phyloP scores from a whole-genome alignment of 2,888 invertebrate species.

The Tinea semifulvella region DNA sequence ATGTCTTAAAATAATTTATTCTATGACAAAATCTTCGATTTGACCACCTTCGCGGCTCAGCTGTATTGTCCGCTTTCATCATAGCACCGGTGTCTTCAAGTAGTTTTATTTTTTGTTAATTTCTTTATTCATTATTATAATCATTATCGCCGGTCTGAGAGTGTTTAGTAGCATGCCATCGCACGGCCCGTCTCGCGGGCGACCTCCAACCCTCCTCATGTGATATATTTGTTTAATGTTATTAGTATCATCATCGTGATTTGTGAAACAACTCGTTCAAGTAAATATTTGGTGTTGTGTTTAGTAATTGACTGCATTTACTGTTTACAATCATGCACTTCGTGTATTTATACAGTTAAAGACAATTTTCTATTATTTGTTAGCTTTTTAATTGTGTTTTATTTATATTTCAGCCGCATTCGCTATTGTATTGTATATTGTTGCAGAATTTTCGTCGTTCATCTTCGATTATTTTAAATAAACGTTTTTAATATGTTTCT shows the following conservation, averaged over 20 bases:
- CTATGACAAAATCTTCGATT: constrained; percentile 36
- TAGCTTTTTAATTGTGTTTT: constrained; percentile 19
- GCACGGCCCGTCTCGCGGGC: constrained; percentile 48
- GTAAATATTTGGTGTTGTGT: constrained; percentile 6
- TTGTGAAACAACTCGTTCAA: background rate
- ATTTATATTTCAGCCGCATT: constrained; percentile 37
- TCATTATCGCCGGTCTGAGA: constrained; percentile 32
- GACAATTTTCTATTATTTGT: background rate
- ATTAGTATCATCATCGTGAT: constrained; percentile 43
- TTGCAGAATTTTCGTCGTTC: constrained; percentile 38
- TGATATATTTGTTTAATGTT: constrained; percentile 43
- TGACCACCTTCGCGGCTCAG: constrained; percentile 37
- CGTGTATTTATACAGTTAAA: background rate
- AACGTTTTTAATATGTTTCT: background rate
- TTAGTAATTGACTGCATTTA: constrained; percentile 42
- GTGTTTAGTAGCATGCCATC: constrained; percentile 55
- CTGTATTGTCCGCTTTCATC: constrained; percentile 46
- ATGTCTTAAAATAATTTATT: too few species aligned
- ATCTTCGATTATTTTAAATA: constrained; percentile 23
- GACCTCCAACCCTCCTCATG: constrained; percentile 66
- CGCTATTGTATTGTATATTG: constrained; percentile 55
- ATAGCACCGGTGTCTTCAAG: constrained; percentile 56
- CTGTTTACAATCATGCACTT: constrained; percentile 14
- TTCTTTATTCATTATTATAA: constrained; percentile 26
- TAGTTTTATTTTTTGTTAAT: constrained; percentile 49